These are phyloP conservation scores for Torymus texanus DNA, from an alignment of 2,888 invertebrate genomes.

Conservation along the genomic window DNA sequence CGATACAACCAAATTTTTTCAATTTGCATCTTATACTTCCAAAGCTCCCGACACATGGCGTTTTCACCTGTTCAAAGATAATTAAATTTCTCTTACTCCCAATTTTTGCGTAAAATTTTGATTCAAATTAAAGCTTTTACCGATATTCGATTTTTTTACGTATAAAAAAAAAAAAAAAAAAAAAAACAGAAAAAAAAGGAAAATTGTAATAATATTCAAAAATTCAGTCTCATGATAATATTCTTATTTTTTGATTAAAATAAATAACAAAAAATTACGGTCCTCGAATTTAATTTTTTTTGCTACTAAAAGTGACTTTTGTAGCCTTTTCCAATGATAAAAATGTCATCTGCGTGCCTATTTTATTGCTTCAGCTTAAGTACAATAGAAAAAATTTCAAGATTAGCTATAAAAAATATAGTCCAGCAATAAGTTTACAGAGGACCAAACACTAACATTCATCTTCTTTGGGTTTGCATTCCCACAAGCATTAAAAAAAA, in stretches of 20 bases:
- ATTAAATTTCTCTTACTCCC: slow-evolving; percentile 15
- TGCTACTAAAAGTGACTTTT: slow-evolving; percentile 13
- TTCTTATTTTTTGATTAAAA: slow-evolving; percentile 33
- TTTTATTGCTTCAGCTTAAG: slow-evolving; percentile 59
- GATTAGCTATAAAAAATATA: slow-evolving; percentile 46
- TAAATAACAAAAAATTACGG: slow-evolving; percentile 47
- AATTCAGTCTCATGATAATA: slow-evolving; percentile 52
- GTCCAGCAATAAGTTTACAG: slow-evolving; percentile 45
- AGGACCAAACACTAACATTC: slow-evolving; percentile 32
- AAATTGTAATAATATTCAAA: slow-evolving; percentile 38
- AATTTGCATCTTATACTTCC: slow-evolving; percentile 31
- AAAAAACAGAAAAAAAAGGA: neutral
- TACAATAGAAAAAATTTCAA: slow-evolving; percentile 58
- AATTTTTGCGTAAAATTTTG: slow-evolving; percentile 31
- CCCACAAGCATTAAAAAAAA: slow-evolving; percentile 44
- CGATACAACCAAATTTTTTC: slow-evolving; percentile 62
- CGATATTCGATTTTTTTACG: slow-evolving; percentile 32
- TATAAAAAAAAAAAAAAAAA: slow-evolving; percentile 17
- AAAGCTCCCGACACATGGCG: slow-evolving; percentile 33
- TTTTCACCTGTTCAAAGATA: slow-evolving; percentile 12
- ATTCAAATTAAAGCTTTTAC: slow-evolving; percentile 45
- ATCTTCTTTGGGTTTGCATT: slow-evolving; percentile 42
- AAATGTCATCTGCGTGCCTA: slow-evolving; percentile 50
- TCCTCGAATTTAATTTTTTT: slow-evolving; percentile 31
- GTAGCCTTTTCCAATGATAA: slow-evolving; percentile 33